Evolutionary conservation across 1,140 invertebrate species (phyloP), one percentile per base, ranked within the genome.

Genomic region (Andrena cerasifolii): DNA sequence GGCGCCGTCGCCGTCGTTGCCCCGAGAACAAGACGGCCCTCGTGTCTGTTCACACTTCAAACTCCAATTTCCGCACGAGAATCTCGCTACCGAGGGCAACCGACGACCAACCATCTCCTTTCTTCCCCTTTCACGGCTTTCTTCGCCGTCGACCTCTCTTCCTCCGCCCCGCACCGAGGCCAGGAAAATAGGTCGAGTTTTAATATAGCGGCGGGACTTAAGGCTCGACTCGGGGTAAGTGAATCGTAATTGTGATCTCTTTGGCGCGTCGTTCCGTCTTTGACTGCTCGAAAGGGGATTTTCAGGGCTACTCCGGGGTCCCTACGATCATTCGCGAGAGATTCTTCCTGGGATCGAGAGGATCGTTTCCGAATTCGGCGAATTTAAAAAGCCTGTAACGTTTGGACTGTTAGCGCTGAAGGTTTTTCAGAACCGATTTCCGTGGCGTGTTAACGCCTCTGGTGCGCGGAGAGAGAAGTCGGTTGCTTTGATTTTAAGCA

Each of bases 21-120:
- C 47, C 10, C 28, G 26, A 31, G 24, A 24, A 14, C 45, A 18
- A 36, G 65, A 53, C 53, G 24, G 12, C 14, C 31, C 47, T 47
- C 54, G 67, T 53, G 72, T 77, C 70, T 49, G 47, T 70, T 70
- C 73, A 16, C 49, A 70, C 78, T 76, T 76, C 40, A 80, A 80
- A 77, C 58, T 77, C 58, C 40, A 80, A 77, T 77, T 80, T 70
- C 73, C 58, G 28, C 4, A 14, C 2, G 40, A 45, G 51, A 21
- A 63, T 78, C 58, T 43, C n/a, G 24, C 31, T 26, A 33, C 56
- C 45, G 1, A 21, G 18, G 56, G 12, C 40, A 61, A 61, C 16
- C 70, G 26, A n/a, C 33, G 12, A 40, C 7, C 10, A 16, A 10
- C 47, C 12, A 1, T 18, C 31, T 26, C 12, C 28, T n/a, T 8